Percentiles rank a stretch among this genome's conserved stretches.
Evolutionary conservation across 2,113 vertebrate species (phyloP).

Genomic region (Mustelus asterias): DNA sequence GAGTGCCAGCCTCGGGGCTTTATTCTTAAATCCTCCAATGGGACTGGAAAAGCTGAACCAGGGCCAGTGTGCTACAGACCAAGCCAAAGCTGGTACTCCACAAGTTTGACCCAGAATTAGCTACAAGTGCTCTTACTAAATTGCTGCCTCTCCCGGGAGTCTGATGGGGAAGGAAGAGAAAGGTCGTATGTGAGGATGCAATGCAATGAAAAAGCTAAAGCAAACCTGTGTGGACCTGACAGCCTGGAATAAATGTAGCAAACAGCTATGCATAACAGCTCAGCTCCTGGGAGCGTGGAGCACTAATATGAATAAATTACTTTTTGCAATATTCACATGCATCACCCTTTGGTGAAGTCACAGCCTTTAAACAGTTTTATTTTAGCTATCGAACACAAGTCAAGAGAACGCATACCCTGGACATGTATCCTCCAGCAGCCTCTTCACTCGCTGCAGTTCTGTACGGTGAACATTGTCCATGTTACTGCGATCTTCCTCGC

Average conservation of each 20-base stretch:
- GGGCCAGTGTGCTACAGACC: neutral
- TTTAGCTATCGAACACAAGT: too few species aligned
- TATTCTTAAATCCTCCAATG: neutral
- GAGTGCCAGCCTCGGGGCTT: neutral
- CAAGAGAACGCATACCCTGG: too few species aligned
- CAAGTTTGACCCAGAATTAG: neutral
- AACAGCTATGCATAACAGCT: neutral
- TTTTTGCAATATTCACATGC: too few species aligned
- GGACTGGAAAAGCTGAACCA: neutral
- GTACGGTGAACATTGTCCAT: too few species aligned
- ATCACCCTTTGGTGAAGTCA: too few species aligned
- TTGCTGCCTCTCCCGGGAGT: too few species aligned
- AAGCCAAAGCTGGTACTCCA: neutral
- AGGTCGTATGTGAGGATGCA: neutral
- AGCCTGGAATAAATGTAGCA: neutral
- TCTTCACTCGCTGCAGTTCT: too few species aligned
- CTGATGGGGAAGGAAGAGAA: neutral
- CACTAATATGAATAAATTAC: too few species aligned
- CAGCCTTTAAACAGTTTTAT: too few species aligned
- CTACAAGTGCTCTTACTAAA: neutral
- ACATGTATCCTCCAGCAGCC: too few species aligned
- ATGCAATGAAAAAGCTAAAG: neutral
- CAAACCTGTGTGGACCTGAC: neutral
- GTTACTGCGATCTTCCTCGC: too few species aligned
- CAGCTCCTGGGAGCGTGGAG: neutral